Conservation (phyloP, 2,888 invertebrate species). For the Heteromurus nitidus region DNA sequence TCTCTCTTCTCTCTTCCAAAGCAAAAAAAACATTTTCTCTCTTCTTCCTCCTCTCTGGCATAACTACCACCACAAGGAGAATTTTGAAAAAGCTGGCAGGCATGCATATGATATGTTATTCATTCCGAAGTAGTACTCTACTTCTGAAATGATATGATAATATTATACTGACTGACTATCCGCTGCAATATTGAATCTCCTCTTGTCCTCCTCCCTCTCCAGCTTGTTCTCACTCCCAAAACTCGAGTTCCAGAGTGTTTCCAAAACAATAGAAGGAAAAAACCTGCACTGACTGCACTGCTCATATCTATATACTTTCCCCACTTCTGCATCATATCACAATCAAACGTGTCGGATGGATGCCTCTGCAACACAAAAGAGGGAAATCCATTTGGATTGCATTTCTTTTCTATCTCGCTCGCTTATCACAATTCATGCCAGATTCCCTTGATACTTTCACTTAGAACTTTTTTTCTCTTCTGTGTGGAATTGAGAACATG, state of each 20-base stretch:
- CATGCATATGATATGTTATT: background rate
- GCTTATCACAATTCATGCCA: no score
- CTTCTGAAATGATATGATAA: constrained; percentile 28
- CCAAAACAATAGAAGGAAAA: no score
- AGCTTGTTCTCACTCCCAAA: background rate
- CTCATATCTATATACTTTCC: constrained; percentile 13
- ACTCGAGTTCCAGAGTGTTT: no score
- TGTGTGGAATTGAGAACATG: no score
- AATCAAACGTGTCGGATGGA: constrained; percentile 34
- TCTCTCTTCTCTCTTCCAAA: background rate
- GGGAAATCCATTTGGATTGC: constrained; percentile 28
- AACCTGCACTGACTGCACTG: background rate
- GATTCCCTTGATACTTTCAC: no score
- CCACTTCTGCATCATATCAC: constrained; percentile 48
- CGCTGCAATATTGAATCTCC: constrained; percentile 17
- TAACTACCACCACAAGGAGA: no score
- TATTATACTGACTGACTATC: no score
- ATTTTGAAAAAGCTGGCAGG: background rate
- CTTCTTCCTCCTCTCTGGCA: no score
- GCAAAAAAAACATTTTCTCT: background rate
- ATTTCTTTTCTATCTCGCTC: no score
- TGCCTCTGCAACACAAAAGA: constrained; percentile 50
- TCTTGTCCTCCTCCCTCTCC: background rate
- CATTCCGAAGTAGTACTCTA: background rate
- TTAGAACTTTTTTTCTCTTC: background rate